A percentile compares a stretch with the other conserved stretches of the same genome.
These are phyloP conservation scores for Sapayoa aenigma DNA, from an alignment of 2,113 vertebrate genomes.

Conservation along the genomic window DNA sequence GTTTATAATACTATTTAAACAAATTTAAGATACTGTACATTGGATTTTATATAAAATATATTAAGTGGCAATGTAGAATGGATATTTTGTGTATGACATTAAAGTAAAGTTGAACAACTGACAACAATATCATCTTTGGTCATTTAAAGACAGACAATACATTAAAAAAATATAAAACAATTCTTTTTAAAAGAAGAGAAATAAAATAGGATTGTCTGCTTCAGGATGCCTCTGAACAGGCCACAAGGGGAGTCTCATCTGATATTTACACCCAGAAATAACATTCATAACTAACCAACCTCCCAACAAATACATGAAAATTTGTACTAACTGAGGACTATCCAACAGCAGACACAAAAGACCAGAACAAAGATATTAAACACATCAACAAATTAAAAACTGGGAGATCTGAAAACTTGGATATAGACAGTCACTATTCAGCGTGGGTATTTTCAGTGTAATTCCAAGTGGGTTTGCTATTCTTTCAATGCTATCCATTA, in stretches of 20 bases:
- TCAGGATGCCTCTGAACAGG: neutral
- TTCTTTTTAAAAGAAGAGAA: neutral
- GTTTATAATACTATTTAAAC: conserved; percentile 74
- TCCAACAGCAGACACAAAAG: neutral
- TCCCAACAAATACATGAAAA: neutral
- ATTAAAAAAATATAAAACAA: neutral
- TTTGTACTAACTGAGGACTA: neutral
- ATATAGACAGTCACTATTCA: neutral
- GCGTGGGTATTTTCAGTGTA: neutral
- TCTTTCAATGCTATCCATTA: neutral
- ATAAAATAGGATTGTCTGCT: neutral
- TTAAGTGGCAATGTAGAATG: conserved; percentile 44
- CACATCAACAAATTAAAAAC: neutral
- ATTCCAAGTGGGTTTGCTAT: neutral
- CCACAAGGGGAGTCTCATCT: neutral
- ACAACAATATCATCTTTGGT: neutral
- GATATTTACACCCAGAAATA: neutral
- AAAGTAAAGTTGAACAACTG: conserved; percentile 46
- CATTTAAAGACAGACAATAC: neutral
- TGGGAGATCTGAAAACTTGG: neutral
- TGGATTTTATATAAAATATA: conserved; percentile 65
- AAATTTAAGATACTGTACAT: conserved; percentile 66
- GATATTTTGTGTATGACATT: conserved; percentile 62
- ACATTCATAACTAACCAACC: neutral
- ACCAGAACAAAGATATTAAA: neutral